Evolutionary conservation across 2,888 invertebrate genomes (phyloP), one percentile per base, ranked within the genome.

Genomic region (Molanna angustata): DNA sequence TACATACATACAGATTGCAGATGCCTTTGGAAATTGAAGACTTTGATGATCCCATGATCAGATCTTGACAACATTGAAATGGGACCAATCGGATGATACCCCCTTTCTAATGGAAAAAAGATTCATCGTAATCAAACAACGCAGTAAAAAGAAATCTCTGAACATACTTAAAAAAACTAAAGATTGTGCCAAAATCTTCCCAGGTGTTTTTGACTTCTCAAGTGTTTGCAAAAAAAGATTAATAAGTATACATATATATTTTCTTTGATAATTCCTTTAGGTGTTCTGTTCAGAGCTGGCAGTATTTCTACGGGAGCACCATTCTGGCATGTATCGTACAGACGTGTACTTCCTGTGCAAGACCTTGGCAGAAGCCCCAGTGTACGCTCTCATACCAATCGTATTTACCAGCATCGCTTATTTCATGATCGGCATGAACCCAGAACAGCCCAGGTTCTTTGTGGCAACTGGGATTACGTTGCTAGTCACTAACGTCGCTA

Each of bases 301-400:
- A 0, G 85, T 95, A 56, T 94, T 95, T 68, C 77, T 94, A 60
- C 76, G 94, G 11, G 95, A 96, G 67, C 87, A 94, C 64, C 83
- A 85, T 57, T 91, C 90, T 65, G 93, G 93, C 32, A 88, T 96
- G 81, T 96, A 97, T 65, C 79, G 94, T 44, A 88, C 90, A 0
- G 91, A 92, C 63, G 86, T 94, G 0, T 96, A 95, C 69, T 96
- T 93, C 71, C 67, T 96, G 18, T 88, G 91, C 49, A 96, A 95
- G 74, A 93, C 91, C 1, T 64, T 94, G 32, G 91, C 93, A 0
- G 96, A 97, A 65, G 74, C 90, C 1, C 96, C 96, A 0, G 80
- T 94, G 39, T 94, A 94, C 66, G 78, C 91, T 0, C 78, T 86
- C 4, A 84, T 94, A 32, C 94, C 96, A 0, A 66, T 90, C 6